Evolutionary conservation across 2,113 vertebrate species (phyloP).

Genomic region (Phylloscopus trochiloides): DNA sequence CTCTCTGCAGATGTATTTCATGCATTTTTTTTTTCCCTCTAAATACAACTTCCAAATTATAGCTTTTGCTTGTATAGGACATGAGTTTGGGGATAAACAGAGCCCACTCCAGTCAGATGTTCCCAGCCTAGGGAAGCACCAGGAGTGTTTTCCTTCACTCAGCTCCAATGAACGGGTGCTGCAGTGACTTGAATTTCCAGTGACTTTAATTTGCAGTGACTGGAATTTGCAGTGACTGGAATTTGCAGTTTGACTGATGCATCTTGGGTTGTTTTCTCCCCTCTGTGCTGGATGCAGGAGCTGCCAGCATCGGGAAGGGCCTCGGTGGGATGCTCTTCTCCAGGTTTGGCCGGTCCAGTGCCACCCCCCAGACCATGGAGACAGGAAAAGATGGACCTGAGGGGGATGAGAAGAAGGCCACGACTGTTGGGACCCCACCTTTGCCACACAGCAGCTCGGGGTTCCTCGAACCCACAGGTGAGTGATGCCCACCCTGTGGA

Average conservation of each 20-base stretch:
- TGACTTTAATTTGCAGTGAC: background rate
- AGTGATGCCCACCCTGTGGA: slow-evolving; percentile 28
- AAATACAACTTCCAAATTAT: background rate
- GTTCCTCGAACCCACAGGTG: slow-evolving; percentile 82
- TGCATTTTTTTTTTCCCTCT: rapidly evolving
- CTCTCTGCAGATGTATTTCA: background rate
- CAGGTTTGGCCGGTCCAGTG: slow-evolving; percentile 87
- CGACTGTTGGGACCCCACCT: slow-evolving; percentile 67
- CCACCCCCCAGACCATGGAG: slow-evolving; percentile 76
- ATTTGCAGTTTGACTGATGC: background rate
- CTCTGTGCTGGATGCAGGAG: slow-evolving; percentile 74
- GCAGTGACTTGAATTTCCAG: background rate
- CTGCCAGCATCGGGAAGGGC: slow-evolving; percentile 94
- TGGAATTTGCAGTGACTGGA: background rate
- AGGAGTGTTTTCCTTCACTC: background rate
- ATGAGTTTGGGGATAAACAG: background rate
- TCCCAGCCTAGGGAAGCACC: slow-evolving; percentile 36
- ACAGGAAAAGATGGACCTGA: slow-evolving; percentile 74
- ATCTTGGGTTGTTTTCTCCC: background rate
- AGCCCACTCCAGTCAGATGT: background rate
- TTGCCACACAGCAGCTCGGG: slow-evolving; percentile 79
- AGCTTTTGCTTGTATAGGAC: background rate
- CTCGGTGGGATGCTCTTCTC: slow-evolving; percentile 96
- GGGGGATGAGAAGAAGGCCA: slow-evolving; percentile 81
- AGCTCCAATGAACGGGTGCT: background rate